phyloP scores from a whole-genome alignment of 2,888 invertebrate genomes.

The Conus canariensis region DNA sequence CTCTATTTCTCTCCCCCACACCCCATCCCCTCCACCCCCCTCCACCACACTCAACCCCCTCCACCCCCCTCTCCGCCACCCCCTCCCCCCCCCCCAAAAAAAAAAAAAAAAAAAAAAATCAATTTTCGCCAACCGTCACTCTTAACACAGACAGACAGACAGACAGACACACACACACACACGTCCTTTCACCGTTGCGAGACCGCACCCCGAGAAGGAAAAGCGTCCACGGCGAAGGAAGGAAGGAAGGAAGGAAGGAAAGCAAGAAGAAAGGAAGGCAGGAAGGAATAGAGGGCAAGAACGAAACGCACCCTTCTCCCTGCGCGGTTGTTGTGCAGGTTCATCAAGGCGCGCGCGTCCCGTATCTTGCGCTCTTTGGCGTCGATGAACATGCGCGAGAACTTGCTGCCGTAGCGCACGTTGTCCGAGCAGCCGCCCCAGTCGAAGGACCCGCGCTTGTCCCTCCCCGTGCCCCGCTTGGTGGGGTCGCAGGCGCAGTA shows the following conservation, averaged over 20 bases:
- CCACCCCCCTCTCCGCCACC: too few species aligned
- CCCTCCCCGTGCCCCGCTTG: slow-evolving; percentile 68
- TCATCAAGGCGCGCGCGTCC: slow-evolving; percentile 92
- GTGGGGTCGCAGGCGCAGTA: slow-evolving; percentile 89
- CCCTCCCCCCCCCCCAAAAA: too few species aligned
- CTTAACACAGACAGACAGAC: background rate
- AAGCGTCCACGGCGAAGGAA: background rate
- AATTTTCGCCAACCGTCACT: too few species aligned
- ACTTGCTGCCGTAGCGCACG: slow-evolving; percentile 82
- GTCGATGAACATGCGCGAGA: slow-evolving; percentile 96
- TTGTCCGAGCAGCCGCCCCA: slow-evolving; percentile 92
- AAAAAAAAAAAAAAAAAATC: too few species aligned
- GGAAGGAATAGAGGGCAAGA: background rate
- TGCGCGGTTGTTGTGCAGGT: slow-evolving; percentile 98
- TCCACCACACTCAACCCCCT: too few species aligned
- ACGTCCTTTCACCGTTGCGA: background rate
- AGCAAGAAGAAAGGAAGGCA: background rate
- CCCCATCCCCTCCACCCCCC: too few species aligned
- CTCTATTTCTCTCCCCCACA: too few species aligned
- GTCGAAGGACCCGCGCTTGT: slow-evolving; percentile 69
- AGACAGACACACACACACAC: slow-evolving; percentile 1
- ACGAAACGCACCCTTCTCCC: slow-evolving; percentile 88
- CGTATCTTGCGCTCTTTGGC: slow-evolving; percentile 85
- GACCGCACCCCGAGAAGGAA: too few species aligned
- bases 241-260: background rate